Evolutionary conservation across 1,140 invertebrate genomes (phyloP).

Genomic region (Drosophila lacteicornis): DNA sequence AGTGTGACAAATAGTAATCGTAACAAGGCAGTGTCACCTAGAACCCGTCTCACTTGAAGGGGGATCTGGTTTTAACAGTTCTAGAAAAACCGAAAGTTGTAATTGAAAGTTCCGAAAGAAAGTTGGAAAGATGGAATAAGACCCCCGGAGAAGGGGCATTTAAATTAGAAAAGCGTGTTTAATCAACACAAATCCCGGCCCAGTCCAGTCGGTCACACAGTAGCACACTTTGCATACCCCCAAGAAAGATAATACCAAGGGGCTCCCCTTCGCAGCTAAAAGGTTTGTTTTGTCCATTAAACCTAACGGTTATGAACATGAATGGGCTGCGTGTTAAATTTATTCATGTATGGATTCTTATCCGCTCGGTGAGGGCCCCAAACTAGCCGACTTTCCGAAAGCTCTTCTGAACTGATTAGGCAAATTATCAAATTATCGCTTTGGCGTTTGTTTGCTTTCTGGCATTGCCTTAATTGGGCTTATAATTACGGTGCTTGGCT

Average conservation of each 20-base stretch:
- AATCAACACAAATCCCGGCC: slow-evolving; percentile 43
- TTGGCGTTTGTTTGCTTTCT: slow-evolving; percentile 37
- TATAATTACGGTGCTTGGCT: slow-evolving; percentile 39
- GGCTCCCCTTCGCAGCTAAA: slow-evolving; percentile 34
- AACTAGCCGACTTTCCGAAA: slow-evolving; percentile 37
- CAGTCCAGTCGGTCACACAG: slow-evolving; percentile 54
- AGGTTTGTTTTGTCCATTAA: slow-evolving; percentile 66
- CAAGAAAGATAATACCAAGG: slow-evolving; percentile 19
- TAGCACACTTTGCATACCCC: slow-evolving; percentile 60
- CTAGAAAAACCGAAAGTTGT: slow-evolving; percentile 72
- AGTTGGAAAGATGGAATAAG: slow-evolving; percentile 41
- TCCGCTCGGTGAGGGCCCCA: slow-evolving; percentile 24
- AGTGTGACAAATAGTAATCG: slow-evolving; percentile 46
- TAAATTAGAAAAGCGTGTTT: slow-evolving; percentile 63
- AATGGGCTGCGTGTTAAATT: slow-evolving; percentile 54
- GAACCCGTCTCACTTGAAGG: slow-evolving; percentile 42
- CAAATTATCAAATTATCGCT: slow-evolving; percentile 71
- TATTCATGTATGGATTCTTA: slow-evolving; percentile 61
- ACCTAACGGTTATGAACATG: slow-evolving; percentile 64
- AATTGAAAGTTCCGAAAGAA: slow-evolving; percentile 77
- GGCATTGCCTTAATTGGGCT: slow-evolving; percentile 40
- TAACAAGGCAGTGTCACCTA: slow-evolving; percentile 39
- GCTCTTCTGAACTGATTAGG: slow-evolving; percentile 49
- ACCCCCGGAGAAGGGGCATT: slow-evolving; percentile 48
- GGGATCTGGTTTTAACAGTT: slow-evolving; percentile 33